Evolutionary conservation across 2,113 vertebrate species (phyloP).

Genomic region (Hystrix cristata): DNA sequence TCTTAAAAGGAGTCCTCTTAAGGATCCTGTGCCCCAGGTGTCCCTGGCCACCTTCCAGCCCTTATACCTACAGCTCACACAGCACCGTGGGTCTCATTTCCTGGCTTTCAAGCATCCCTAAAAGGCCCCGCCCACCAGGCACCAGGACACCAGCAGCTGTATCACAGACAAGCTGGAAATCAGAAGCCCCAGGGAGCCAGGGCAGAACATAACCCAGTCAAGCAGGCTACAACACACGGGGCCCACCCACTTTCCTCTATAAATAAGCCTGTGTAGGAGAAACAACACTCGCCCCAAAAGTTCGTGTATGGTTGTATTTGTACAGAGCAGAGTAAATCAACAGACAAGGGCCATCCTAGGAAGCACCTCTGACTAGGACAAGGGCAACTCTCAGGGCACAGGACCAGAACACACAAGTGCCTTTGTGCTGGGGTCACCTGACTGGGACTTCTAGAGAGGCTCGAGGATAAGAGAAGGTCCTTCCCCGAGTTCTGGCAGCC

Average conservation of each 20-base stretch:
- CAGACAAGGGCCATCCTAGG: background rate
- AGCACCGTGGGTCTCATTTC: background rate
- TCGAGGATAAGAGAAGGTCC: background rate
- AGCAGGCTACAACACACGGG: slow-evolving; percentile 69
- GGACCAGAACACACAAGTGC: rapidly evolving
- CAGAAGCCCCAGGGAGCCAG: slow-evolving; percentile 42
- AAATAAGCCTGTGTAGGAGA: slow-evolving; percentile 88
- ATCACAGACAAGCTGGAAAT: background rate
- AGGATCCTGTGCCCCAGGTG: background rate
- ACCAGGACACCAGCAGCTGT: background rate
- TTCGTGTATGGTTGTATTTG: slow-evolving; percentile 73
- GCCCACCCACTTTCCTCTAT: slow-evolving; percentile 85
- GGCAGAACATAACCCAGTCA: slow-evolving; percentile 69
- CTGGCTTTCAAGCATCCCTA: rapidly evolving
- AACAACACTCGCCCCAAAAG: slow-evolving; percentile 76
- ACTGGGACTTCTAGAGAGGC: rapidly evolving
- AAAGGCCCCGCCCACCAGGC: background rate
- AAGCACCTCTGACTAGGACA: background rate
- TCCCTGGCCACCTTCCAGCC: background rate
- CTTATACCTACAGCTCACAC: background rate
- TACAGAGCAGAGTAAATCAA: slow-evolving; percentile 53
- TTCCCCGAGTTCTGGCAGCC: background rate
- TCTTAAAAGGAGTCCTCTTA: background rate
- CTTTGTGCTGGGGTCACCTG: rapidly evolving
- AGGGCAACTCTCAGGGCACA: rapidly evolving